Evolutionary conservation across 2,888 invertebrate species (phyloP).

Genomic region (Phyllotreta striolata): DNA sequence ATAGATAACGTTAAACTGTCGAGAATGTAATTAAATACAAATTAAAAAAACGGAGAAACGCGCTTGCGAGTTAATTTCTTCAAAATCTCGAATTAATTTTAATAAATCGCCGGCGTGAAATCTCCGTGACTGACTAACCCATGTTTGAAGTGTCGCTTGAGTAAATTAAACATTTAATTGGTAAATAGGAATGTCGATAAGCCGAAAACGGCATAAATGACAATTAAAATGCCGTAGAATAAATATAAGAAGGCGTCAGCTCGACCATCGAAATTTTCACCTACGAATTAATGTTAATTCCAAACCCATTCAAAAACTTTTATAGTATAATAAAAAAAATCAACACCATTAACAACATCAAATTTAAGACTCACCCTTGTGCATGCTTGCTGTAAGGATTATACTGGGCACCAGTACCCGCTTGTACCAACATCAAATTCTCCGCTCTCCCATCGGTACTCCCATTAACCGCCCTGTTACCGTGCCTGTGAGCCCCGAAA

Average conservation of each 20-base stretch:
- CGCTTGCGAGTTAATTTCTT: neutral
- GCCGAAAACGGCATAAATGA: too few species aligned
- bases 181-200: too few species aligned
- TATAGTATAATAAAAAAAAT: constrained; percentile 7
- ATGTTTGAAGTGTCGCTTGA: neutral
- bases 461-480: neutral
- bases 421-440: constrained; percentile 42
- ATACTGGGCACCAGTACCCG: constrained; percentile 47
- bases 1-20: neutral
- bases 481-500: neutral
- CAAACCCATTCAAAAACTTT: neutral
- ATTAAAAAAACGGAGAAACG: neutral
- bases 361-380: constrained; percentile 53
- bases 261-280: too few species aligned
- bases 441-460: constrained; percentile 24
- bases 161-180: too few species aligned
- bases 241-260: too few species aligned
- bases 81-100: constrained; percentile 7
- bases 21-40: neutral
- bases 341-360: too few species aligned
- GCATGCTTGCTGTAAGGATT: constrained; percentile 53
- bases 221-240: too few species aligned
- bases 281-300: too few species aligned
- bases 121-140: neutral
- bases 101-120: constrained; percentile 5